Percentiles rank a stretch among this genome's conserved stretches.
Evolutionary conservation across 2,113 vertebrate genomes (phyloP).

Genomic region (Chamaetylas fuelleborni): DNA sequence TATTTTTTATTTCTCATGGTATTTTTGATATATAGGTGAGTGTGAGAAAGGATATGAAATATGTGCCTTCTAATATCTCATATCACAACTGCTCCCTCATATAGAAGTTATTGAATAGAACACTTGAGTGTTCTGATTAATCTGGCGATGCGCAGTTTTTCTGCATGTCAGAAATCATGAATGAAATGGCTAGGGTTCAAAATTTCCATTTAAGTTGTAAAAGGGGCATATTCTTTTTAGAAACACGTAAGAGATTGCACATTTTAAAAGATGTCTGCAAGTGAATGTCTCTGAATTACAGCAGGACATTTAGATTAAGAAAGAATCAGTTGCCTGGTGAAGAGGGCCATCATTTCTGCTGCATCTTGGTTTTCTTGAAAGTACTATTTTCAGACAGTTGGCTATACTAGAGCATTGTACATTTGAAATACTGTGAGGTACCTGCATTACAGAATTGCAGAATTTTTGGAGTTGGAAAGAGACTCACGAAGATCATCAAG

Average conservation of each 20-base stretch:
- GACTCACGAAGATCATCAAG: too few species aligned
- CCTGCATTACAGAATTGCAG: background rate
- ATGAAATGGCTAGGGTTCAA: background rate
- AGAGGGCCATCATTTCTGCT: background rate
- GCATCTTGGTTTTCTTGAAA: background rate
- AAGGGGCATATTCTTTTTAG: background rate
- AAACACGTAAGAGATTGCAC: background rate
- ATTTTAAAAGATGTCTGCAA: background rate
- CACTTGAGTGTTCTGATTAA: background rate
- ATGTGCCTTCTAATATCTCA: background rate
- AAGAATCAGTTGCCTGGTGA: background rate
- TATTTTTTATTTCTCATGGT: background rate
- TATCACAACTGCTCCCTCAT: background rate
- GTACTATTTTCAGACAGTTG: background rate
- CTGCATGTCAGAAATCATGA: background rate
- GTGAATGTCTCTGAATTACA: background rate
- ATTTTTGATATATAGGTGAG: background rate
- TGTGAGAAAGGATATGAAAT: background rate
- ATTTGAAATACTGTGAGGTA: background rate
- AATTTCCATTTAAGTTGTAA: background rate
- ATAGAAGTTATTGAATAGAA: background rate
- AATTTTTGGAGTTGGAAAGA: background rate
- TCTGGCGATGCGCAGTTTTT: background rate
- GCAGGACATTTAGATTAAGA: background rate
- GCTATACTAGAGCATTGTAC: accelerated